These are phyloP conservation scores for Pomatorhinus ruficollis DNA, from an alignment of 2,113 vertebrate species.

Conservation along the genomic window DNA sequence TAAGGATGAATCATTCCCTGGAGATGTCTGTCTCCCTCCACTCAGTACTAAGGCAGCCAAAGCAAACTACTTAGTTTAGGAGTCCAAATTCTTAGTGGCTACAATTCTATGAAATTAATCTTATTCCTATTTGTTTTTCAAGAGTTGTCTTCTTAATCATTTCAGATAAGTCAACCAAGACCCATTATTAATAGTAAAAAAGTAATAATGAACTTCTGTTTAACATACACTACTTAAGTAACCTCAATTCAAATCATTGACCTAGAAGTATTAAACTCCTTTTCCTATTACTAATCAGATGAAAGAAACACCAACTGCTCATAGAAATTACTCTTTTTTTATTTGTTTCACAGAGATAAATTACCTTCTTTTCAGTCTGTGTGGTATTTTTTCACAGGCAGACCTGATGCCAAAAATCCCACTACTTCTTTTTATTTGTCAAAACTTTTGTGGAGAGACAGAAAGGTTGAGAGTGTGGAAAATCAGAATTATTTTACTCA, in stretches of 20 bases:
- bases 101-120: not conserved
- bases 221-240: constrained; percentile 22
- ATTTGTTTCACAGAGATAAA: not conserved
- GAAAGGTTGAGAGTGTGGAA: not conserved
- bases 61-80: not conserved
- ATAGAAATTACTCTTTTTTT: not conserved
- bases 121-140: not conserved
- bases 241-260: constrained; percentile 39
- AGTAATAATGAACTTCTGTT: constrained; percentile 18
- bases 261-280: constrained; percentile 28
- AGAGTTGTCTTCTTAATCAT: not conserved
- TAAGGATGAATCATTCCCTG: not conserved
- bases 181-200: constrained; percentile 15
- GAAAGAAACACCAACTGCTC: not conserved
- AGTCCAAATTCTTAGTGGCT: not conserved
- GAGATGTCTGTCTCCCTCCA: not conserved
- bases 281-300: not conserved
- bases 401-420: not conserved
- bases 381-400: not conserved
- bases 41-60: not conserved
- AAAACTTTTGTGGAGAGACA: not conserved
- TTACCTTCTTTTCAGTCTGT: not conserved
- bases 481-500: not conserved
- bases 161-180: not conserved
- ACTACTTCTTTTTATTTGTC: not conserved